These are phyloP conservation scores for Crocallis elinguaria DNA, from an alignment of 2,888 invertebrate species.

Conservation along the genomic window DNA sequence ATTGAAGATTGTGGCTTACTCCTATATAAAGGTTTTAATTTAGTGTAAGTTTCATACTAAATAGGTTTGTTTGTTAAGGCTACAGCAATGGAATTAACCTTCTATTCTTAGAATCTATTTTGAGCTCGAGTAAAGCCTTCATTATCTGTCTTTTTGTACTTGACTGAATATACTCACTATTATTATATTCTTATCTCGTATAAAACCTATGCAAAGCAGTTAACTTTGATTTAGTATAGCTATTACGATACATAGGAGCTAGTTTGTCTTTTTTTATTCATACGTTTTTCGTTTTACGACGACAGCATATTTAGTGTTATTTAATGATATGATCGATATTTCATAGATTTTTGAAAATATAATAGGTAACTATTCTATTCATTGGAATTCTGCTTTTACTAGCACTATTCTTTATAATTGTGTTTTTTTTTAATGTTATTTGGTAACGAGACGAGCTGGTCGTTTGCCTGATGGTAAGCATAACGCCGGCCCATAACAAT, in stretches of 20 bases:
- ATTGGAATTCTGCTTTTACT: too few relatives aligned
- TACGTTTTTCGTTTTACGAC: neutral
- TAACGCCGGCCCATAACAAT: too few relatives aligned
- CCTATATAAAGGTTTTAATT: neutral
- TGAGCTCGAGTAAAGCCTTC: neutral
- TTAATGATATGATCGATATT: too few relatives aligned
- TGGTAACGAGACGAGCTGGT: too few relatives aligned
- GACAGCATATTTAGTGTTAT: too few relatives aligned
- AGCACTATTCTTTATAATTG: too few relatives aligned
- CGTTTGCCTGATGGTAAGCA: too few relatives aligned
- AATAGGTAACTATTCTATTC: too few relatives aligned
- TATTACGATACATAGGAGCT: neutral
- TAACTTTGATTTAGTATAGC: constrained; percentile 6
- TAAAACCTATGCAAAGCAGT: constrained; percentile 1
- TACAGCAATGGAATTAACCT: neutral
- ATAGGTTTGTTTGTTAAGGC: neutral
- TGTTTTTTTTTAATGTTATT: too few relatives aligned
- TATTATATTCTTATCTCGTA: neutral
- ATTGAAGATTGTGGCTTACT: neutral
- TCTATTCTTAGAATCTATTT: neutral
- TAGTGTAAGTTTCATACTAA: constrained; percentile 1
- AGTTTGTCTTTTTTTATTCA: neutral
- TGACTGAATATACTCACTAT: too few relatives aligned
- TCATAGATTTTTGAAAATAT: too few relatives aligned
- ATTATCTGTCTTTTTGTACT: neutral